A percentile compares a stretch with the other conserved stretches of the same genome.
Evolutionary conservation across 1,140 invertebrate species (phyloP).

Genomic region (Hydropsyche tenuis): DNA sequence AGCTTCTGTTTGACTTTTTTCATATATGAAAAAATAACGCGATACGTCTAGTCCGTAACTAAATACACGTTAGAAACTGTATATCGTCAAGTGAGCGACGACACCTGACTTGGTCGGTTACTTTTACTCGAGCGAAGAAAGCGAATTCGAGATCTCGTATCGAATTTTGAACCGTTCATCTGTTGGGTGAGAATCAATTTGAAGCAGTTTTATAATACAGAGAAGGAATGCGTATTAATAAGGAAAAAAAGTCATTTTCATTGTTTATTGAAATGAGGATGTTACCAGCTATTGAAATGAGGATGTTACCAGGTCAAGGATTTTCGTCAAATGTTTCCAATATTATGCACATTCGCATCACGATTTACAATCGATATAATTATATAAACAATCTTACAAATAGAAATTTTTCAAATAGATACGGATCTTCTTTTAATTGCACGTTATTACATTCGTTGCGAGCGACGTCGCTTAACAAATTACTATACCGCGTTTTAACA

Average conservation of each 20-base stretch:
- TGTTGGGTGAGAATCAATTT: too few species aligned
- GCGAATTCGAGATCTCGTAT: slow-evolving; percentile 4
- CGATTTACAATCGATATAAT: neutral
- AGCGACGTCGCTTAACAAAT: too few species aligned
- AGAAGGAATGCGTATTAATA: too few species aligned
- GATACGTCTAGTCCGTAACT: neutral
- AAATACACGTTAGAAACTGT: slow-evolving; percentile 5
- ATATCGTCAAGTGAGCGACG: neutral
- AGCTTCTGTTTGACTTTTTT: too few species aligned
- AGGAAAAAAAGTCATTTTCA: neutral
- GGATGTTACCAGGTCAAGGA: slow-evolving; percentile 3
- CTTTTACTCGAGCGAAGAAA: slow-evolving; percentile 24
- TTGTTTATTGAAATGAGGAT: slow-evolving; percentile 10
- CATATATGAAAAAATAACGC: neutral
- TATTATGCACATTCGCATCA: neutral
- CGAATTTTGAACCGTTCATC: neutral
- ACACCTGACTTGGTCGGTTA: neutral
- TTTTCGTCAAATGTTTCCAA: neutral
- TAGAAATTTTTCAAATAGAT: too few species aligned
- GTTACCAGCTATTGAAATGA: neutral
- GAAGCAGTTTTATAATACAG: too few species aligned
- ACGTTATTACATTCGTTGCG: too few species aligned
- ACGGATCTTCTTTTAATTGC: too few species aligned
- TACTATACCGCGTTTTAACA: neutral
- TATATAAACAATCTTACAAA: too few species aligned